Evolutionary conservation across 2,888 invertebrate species (phyloP).

Genomic region (Calliopum simillimum): DNA sequence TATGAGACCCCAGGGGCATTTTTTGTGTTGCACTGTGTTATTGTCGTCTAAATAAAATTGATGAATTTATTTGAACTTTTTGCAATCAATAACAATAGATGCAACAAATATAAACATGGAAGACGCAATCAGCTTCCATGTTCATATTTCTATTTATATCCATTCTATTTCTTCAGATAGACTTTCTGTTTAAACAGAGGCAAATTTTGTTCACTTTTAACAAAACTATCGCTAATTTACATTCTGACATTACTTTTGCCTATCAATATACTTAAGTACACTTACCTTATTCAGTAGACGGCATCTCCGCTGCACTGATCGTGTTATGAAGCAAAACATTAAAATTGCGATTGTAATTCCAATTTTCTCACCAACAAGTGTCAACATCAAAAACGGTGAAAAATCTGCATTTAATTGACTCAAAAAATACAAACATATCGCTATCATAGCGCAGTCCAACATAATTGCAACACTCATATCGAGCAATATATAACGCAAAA

Average conservation of each 20-base stretch:
- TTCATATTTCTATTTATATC: no score
- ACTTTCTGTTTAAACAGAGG: no score
- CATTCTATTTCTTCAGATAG: no score
- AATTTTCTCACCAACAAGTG: conserved; percentile 39
- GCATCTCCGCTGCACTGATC: conserved; percentile 41
- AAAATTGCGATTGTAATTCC: conserved; percentile 39
- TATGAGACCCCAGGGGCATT: no score
- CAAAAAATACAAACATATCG: conserved; percentile 38
- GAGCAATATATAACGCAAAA: conserved; percentile 30
- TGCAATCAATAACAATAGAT: no score
- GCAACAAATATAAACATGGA: no score
- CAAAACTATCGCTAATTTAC: no score
- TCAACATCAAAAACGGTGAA: conserved; percentile 39
- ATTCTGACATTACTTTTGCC: neutral
- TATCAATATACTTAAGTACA: neutral
- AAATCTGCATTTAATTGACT: conserved; percentile 42
- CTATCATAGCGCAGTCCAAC: conserved; percentile 31
- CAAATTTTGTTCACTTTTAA: no score
- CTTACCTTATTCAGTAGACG: conserved; percentile 45
- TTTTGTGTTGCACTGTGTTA: no score
- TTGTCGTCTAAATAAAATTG: no score
- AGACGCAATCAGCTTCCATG: no score
- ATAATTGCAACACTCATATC: conserved; percentile 20
- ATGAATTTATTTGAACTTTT: no score
- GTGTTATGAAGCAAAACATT: conserved; percentile 39